Base-by-base conservation (phyloP, 64 coral and sea anemone species). In the Orbicella faveolata region DNA sequence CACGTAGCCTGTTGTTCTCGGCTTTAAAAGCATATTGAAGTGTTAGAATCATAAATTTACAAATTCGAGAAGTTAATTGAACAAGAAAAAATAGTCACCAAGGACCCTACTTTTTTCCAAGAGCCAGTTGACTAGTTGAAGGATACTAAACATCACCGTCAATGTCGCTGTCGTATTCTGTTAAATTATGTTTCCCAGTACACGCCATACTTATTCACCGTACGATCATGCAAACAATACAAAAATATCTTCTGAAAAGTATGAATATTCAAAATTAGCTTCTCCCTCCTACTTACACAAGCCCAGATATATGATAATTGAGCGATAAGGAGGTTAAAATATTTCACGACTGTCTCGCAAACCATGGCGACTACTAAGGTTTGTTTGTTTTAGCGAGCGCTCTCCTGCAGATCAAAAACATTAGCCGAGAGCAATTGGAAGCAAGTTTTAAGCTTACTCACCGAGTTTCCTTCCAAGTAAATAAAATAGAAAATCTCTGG, bases 401-500 rank as follows among this genome's bases (percentile, higher is more conserved):
- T 26, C 67, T 70, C 67, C 9, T 33, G 21, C 21, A 70, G n/a
- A 70, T 23, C 23, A 36, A 74, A 52, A 83, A 59, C 34, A 30
- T 21, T 36, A 13, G 64, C 34, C 16, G 51, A 93, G 34, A 9
- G 37, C 65, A 53, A 68, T 9, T 36, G 11, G 33, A 15, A 63
- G 17, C 37, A 52, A 52, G 73, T 6, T 48, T 17, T 62, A 20
- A 13, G 0, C 8, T 19, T 74, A 83, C 95, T 93, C 86, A 96
- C 91, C 91, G 36, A 16, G n/a, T 34, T 83, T 36, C 80, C 95
- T 69, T 93, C 95, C 37, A 85, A 57, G 89, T 79, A 96, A 36
- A 96, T 93, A 74, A 83, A 96, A 63, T 96, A 96, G 52, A 96
- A 96, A 63, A 90, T 77, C 75, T 84, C 79, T 16, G 91, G 95